Percentiles rank a stretch among this genome's conserved stretches.
Evolutionary conservation across 2,113 vertebrate species (phyloP).

Genomic region (Mirounga angustirostris): DNA sequence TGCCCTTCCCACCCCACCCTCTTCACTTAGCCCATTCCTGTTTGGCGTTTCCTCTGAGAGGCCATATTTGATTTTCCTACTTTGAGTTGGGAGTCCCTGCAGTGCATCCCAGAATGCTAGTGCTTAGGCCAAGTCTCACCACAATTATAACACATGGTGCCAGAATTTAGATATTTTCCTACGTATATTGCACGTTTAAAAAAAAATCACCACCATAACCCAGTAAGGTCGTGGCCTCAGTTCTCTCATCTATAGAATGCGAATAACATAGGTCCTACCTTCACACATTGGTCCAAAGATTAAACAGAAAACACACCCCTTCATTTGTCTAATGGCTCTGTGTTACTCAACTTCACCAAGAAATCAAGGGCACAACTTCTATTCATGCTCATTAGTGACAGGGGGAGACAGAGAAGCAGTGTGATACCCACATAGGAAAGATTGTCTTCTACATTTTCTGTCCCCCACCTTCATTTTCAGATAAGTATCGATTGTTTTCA

Average conservation of each 20-base stretch:
- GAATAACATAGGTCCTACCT: not conserved
- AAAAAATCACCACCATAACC: not conserved
- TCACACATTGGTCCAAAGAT: not conserved
- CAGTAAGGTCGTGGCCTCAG: not conserved
- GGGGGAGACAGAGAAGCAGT: not conserved
- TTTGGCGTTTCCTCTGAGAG: not conserved
- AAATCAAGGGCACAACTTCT: not conserved
- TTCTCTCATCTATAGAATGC: not conserved
- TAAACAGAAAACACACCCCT: not conserved
- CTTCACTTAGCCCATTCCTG: not conserved
- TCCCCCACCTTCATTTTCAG: not conserved
- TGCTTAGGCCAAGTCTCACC: not conserved
- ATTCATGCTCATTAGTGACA: not conserved
- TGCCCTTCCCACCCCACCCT: not conserved
- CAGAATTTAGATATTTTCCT: not conserved
- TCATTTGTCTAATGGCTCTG: not conserved
- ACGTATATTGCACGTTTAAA: not conserved
- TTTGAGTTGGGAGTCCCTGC: not conserved
- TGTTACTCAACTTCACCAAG: not conserved
- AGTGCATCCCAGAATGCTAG: not conserved
- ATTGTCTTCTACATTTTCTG: not conserved
- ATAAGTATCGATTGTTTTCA: not conserved
- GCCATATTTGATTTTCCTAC: not conserved
- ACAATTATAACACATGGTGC: not conserved
- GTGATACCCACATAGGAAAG: not conserved